Percentiles rank a stretch among this genome's conserved stretches.
Conservation (phyloP, 2,113 vertebrate genomes). For the Onychorhynchus coronatus region DNA sequence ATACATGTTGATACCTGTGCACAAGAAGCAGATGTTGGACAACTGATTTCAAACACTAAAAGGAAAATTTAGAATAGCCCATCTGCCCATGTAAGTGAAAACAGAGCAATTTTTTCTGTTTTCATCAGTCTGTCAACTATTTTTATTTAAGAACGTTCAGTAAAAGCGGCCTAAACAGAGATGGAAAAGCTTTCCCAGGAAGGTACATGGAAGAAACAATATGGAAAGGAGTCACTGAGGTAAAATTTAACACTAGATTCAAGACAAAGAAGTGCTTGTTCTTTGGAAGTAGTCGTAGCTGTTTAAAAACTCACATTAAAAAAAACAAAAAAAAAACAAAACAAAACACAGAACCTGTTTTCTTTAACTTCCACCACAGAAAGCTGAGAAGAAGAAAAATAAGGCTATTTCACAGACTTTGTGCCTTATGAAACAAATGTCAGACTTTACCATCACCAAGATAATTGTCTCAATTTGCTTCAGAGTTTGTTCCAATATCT, state of each 20-base stretch:
- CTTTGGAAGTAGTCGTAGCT: neutral
- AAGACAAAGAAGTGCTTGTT: neutral
- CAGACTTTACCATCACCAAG: neutral
- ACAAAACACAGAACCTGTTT: neutral
- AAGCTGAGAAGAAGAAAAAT: neutral
- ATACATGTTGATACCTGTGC: neutral
- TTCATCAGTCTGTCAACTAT: neutral
- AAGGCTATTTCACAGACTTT: neutral
- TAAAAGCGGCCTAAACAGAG: neutral
- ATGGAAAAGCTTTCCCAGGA: neutral
- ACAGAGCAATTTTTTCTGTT: neutral
- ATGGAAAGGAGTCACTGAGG: neutral
- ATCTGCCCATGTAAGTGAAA: neutral
- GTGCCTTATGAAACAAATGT: neutral
- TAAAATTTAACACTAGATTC: neutral
- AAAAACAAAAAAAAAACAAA: neutral
- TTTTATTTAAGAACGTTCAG: neutral
- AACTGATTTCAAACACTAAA: neutral
- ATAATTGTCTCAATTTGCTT: neutral
- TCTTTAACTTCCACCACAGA: neutral
- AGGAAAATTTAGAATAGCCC: neutral
- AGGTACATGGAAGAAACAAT: neutral
- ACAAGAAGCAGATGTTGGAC: neutral
- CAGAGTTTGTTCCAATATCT: neutral
- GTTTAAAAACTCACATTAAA: neutral